Percentiles rank a stretch among this genome's conserved stretches.
phyloP scores from a whole-genome alignment of 2,888 invertebrate species.

The Melanophora roralis region DNA sequence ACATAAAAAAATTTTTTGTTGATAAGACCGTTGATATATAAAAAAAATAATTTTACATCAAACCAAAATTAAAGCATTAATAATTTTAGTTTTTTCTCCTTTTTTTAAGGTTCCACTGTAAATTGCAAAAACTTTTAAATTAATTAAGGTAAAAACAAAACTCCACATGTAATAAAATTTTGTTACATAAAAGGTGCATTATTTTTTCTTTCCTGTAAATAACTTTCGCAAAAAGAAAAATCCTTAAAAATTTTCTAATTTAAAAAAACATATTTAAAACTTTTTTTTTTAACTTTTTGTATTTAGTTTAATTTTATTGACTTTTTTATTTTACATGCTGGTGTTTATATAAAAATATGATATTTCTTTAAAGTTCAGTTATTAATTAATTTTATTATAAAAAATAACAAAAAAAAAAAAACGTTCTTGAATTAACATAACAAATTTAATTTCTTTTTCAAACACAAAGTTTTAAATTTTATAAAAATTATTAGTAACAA shows the following conservation, averaged over 20 bases:
- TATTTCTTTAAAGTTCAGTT: constrained; percentile 15
- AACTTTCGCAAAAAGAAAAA: constrained; percentile 38
- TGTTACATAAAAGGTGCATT: constrained; percentile 34
- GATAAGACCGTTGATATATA: too few species aligned
- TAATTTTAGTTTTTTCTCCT: background rate
- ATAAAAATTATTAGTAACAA: too few species aligned
- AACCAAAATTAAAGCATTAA: too few species aligned
- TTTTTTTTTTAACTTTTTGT: background rate
- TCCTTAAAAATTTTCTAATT: background rate
- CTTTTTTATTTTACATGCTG: constrained; percentile 12
- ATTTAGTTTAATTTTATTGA: constrained; percentile 14
- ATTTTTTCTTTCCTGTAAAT: constrained; percentile 25
- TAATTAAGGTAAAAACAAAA: constrained; percentile 54
- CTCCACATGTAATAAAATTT: constrained; percentile 32
- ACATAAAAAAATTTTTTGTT: too few species aligned
- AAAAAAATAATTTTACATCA: too few species aligned
- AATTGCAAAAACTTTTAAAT: constrained; percentile 19
- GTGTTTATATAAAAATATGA: background rate
- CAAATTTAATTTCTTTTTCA: background rate
- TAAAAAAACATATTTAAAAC: constrained; percentile 19
- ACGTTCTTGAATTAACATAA: constrained; percentile 23
- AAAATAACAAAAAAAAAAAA: constrained; percentile 18
- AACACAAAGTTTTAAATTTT: too few species aligned
- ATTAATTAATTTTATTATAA: constrained; percentile 14
- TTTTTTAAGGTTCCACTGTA: constrained; percentile 27